Base-by-base conservation (phyloP, 2,113 vertebrate genomes). In the Neomonachus schauinslandi region DNA sequence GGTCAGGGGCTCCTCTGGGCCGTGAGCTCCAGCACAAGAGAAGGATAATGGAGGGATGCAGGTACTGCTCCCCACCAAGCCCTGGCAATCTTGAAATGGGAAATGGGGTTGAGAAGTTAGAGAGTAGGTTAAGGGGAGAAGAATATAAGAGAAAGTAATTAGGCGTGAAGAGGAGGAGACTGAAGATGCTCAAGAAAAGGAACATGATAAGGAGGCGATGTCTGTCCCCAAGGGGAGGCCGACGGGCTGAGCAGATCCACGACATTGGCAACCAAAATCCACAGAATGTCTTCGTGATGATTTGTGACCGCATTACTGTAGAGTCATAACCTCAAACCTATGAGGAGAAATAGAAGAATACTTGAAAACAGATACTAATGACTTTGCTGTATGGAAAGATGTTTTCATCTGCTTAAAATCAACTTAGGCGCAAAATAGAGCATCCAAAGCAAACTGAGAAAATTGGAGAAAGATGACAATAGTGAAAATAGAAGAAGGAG, bases 291-390 rank as follows among this genome's bases (percentile, higher is more conserved):
- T 89, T 36, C 19, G 33, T 46, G 26, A 24, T 46, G 46, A 65
- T 80, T 39, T 67, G 51, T 3, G 33, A 28, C 28, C 28, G 19
- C 33, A 8, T 86, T 46, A 39, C 33, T 61, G n/a, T 36, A 7
- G 5, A 71, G 49, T 53, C 18, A n/a, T n/a, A 51, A 59, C 46
- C 46, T 79, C 92, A 69, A 61, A 53, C 26, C 72, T 72, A 31
- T 53, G 55, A 89, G 84, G 63, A 80, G 39, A 87, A 91, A 86
- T 11, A 55, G 5, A 74, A 96, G 77, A 82, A 59, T 18, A 53
- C 31, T 18, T 31, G 22, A 19, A 86, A 74, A 53, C 8, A 59
- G 86, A 46, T 53, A 31, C n/a, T 3, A 51, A 51, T 42, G 49
- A 14, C 11, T 81, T 65, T 22, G 59, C 24, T 10, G 0, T 12